Evolutionary conservation across 2,113 vertebrate genomes (phyloP).

Genomic region (Mormyrus lacerda): DNA sequence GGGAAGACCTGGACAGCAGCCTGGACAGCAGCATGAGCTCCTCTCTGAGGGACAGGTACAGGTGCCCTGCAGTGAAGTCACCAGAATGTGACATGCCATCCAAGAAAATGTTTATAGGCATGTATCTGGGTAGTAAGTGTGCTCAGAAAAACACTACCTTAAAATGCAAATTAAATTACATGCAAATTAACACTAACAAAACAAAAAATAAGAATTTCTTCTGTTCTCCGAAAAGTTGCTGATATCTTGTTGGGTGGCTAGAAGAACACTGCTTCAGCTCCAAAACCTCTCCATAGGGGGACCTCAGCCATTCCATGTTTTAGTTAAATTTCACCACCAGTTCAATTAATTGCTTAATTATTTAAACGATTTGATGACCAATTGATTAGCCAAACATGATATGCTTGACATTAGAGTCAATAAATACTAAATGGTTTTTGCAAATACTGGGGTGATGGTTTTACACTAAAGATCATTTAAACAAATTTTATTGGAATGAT

Average conservation of each 20-base stretch:
- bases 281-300: neutral
- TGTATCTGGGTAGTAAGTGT: neutral
- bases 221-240: neutral
- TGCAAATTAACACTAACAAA: neutral
- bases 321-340: neutral
- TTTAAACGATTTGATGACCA: neutral
- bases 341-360: neutral
- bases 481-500: neutral
- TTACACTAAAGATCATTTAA: neutral
- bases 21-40: conserved; percentile 52
- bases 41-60: conserved; percentile 53
- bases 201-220: neutral
- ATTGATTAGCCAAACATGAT: neutral
- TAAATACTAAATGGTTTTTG: neutral
- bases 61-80: neutral
- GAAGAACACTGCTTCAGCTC: neutral
- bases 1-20: conserved; percentile 58
- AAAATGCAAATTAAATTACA: too few species aligned
- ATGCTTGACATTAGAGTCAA: neutral
- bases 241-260: neutral
- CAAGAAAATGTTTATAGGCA: neutral
- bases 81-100: neutral
- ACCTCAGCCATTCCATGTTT: neutral
- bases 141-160: neutral
- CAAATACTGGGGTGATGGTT: neutral